phyloP scores from a whole-genome alignment of 2,113 vertebrate genomes.

The Antechinus flavipes region DNA sequence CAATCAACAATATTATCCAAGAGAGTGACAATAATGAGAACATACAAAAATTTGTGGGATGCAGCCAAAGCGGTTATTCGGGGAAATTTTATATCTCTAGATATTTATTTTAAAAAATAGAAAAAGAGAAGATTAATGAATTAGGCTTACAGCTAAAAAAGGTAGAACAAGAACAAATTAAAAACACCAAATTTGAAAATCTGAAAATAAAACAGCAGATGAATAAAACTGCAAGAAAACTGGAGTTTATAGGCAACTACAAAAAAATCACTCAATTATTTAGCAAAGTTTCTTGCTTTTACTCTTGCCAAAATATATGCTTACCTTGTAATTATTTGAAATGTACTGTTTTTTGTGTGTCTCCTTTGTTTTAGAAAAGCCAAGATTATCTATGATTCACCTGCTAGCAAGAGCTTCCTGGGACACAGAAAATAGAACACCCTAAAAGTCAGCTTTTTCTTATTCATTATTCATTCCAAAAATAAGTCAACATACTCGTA shows the following conservation, averaged over 20 bases:
- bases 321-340: conserved; percentile 64
- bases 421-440: not conserved
- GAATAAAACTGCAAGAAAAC: too few relatives aligned
- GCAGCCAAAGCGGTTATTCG: too few relatives aligned
- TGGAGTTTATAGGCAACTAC: conserved; percentile 68
- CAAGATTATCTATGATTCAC: not conserved
- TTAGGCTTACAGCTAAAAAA: too few relatives aligned
- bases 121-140: too few relatives aligned
- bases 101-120: too few relatives aligned
- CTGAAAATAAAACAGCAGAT: too few relatives aligned
- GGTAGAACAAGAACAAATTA: too few relatives aligned
- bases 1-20: too few relatives aligned
- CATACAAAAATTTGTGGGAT: too few relatives aligned
- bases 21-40: too few relatives aligned
- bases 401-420: not conserved
- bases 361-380: conserved; percentile 17
- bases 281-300: conserved; percentile 57
- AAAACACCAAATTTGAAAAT: too few relatives aligned
- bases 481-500: not conserved
- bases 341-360: conserved; percentile 56
- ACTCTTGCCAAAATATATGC: conserved; percentile 57
- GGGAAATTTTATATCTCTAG: too few relatives aligned
- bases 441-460: conserved; percentile 6
- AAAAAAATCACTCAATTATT: conserved; percentile 66
- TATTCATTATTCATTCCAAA: not conserved